Conservation (phyloP, 2,797 vertebrate genomes). For the Anomalospiza imberbis region DNA sequence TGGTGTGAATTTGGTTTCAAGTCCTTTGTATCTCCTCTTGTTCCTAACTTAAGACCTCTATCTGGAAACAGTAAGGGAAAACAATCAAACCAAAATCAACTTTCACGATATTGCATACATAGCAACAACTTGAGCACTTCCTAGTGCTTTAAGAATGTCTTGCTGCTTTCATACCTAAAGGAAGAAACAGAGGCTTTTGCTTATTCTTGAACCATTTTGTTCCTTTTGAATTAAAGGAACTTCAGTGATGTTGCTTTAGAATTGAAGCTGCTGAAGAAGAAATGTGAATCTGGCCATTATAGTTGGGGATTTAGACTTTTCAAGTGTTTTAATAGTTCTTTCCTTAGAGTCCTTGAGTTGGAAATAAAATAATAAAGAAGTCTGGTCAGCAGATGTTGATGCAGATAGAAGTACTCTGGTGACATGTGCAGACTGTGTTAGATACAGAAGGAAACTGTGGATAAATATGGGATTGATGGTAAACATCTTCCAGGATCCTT, state of each 20-base stretch:
- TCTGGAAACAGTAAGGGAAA: conserved; percentile 45
- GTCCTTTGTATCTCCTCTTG: conserved; percentile 55
- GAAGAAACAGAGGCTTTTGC: conserved; percentile 11
- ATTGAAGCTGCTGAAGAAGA: background rate
- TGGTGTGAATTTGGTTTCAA: conserved; percentile 65
- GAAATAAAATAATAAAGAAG: background rate
- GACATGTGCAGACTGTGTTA: background rate
- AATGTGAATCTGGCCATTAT: background rate
- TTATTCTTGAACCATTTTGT: conserved; percentile 7
- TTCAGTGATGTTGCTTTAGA: background rate
- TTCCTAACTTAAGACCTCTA: conserved; percentile 47
- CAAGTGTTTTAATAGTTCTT: background rate
- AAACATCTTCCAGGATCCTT: background rate
- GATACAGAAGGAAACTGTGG: background rate
- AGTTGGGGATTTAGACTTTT: background rate
- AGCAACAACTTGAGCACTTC: background rate
- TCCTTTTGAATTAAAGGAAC: conserved; percentile 33
- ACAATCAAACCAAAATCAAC: conserved; percentile 21
- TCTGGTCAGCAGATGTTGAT: background rate
- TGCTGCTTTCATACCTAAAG: background rate
- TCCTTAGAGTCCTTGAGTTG: background rate
- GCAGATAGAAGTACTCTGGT: background rate
- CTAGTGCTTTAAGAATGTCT: background rate
- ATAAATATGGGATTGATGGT: background rate
- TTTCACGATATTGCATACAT: conserved; percentile 23